Evolutionary conservation across 2,888 invertebrate genomes (phyloP).

Genomic region (Pherbina coryleti): DNA sequence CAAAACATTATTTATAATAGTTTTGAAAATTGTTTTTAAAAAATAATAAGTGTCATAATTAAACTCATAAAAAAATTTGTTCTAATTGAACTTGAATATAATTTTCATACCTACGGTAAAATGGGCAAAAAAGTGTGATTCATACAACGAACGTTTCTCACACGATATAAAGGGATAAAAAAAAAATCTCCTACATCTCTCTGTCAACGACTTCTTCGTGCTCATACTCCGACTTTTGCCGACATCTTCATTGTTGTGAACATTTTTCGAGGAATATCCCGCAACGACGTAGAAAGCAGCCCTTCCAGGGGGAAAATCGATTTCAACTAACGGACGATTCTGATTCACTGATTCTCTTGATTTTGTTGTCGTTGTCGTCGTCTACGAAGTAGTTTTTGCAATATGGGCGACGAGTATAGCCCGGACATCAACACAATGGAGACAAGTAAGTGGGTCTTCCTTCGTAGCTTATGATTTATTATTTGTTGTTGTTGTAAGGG

Average conservation of each 20-base stretch:
- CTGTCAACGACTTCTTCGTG: background rate
- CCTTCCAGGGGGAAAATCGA: constrained; percentile 39
- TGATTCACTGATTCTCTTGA: constrained; percentile 13
- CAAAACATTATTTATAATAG: background rate
- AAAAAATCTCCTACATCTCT: background rate
- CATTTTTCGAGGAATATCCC: background rate
- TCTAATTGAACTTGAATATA: constrained; percentile 43
- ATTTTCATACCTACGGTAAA: background rate
- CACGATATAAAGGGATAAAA: background rate
- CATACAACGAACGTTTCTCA: constrained; percentile 25
- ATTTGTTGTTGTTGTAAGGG: background rate
- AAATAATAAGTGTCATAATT: background rate
- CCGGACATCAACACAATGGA: constrained; percentile 66
- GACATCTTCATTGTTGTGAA: constrained; percentile 1
- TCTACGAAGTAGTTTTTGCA: constrained; percentile 33
- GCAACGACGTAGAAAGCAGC: constrained; percentile 20
- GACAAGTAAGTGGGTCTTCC: constrained; percentile 63
- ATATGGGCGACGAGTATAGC: constrained; percentile 67
- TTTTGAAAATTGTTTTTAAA: no score
- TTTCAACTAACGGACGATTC: constrained; percentile 26
- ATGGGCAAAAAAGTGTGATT: constrained; percentile 43
- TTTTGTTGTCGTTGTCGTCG: constrained; percentile 23
- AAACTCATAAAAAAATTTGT: constrained; percentile 28
- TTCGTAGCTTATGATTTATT: background rate
- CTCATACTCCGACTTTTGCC: background rate